Conservation (phyloP, 2,888 invertebrate species). For the Heteromyza rotundicornis region DNA sequence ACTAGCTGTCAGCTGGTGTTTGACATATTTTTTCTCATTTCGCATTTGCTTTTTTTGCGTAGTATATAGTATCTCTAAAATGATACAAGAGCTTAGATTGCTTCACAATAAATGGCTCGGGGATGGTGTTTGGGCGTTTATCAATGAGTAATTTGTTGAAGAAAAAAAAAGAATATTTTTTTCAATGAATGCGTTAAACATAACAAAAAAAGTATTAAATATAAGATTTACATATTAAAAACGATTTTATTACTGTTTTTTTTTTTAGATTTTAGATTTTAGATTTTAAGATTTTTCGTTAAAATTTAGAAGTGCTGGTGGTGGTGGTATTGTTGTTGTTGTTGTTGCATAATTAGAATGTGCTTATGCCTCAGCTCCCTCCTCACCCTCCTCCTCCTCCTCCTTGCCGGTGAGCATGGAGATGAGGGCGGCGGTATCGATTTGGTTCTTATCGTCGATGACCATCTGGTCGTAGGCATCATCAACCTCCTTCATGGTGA, state of each 20-base stretch:
- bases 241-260: constrained; percentile 51
- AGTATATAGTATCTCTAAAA: constrained; percentile 41
- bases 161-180: constrained; percentile 41
- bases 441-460: constrained; percentile 88
- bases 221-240: constrained; percentile 46
- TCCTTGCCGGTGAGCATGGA: constrained; percentile 86
- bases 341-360: constrained; percentile 49
- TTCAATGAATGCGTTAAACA: constrained; percentile 1
- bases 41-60: too few relatives aligned
- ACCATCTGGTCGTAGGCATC: constrained; percentile 93
- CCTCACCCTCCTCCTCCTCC: constrained; percentile 83
- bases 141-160: constrained; percentile 19
- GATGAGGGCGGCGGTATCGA: constrained; percentile 87
- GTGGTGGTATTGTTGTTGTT: constrained; percentile 33
- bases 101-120: not conserved
- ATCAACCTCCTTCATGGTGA: constrained; percentile 85
- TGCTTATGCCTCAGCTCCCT: constrained; percentile 61
- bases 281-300: constrained; percentile 11
- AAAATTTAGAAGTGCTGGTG: constrained; percentile 35
- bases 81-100: constrained; percentile 32
- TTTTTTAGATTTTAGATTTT: constrained; percentile 32
- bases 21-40: constrained; percentile 17
- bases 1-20: constrained; percentile 44
- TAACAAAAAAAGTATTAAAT: constrained; percentile 20
- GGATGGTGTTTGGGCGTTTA: not conserved